A percentile compares a stretch with the other conserved stretches of the same genome.
Evolutionary conservation across 2,113 vertebrate genomes (phyloP).

Genomic region (Oxygymnocypris stewartii): DNA sequence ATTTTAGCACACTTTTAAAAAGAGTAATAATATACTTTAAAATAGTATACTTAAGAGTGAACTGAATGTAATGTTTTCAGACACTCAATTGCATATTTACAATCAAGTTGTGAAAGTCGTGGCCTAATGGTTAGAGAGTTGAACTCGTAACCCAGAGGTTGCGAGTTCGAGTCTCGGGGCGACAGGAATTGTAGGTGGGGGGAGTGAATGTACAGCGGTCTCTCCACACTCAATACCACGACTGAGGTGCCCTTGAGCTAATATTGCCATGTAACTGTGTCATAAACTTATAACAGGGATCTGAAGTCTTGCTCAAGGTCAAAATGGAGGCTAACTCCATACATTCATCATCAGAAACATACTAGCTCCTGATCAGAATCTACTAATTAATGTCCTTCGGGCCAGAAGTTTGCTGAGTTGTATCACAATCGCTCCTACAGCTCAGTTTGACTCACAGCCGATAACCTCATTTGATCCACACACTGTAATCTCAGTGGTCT

Average conservation of each 20-base stretch:
- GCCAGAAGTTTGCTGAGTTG: background rate
- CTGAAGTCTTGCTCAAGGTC: background rate
- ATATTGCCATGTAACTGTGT: background rate
- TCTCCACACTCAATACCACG: no score
- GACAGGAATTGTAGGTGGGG: no score
- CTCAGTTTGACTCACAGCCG: background rate
- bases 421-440: constrained; percentile 18
- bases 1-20: background rate
- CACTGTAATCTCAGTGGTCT: constrained; percentile 39
- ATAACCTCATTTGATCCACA: constrained; percentile 34
- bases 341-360: background rate
- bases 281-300: background rate
- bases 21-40: background rate
- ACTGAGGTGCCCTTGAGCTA: background rate
- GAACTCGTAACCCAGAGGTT: no score
- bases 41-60: background rate
- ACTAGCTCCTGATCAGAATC: background rate
- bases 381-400: background rate
- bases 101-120: background rate
- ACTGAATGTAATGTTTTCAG: background rate
- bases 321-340: background rate
- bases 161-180: no score
- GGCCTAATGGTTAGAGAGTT: no score
- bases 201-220: no score
- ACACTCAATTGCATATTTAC: background rate